Evolutionary conservation across 53 echinoderm and acorn worm species (phyloP), one percentile per base, ranked within the genome.

Genomic region (Holothuria leucospilota): DNA sequence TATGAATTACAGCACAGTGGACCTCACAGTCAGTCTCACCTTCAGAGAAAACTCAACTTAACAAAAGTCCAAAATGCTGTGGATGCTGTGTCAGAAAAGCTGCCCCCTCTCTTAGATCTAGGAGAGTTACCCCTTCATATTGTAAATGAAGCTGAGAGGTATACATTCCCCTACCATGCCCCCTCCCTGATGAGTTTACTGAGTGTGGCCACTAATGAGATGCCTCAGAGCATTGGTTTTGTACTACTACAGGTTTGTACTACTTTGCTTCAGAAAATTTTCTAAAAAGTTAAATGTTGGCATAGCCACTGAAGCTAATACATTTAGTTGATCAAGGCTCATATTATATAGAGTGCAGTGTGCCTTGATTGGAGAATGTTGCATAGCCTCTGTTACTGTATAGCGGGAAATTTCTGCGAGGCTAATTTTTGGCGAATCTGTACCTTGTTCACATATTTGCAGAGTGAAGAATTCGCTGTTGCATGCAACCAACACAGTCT

Each of bases 141-240:
- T 39, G 90, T 94, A 39, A 94, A 96, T 51, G 89, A 96, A 72
- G 91, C 89, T n/a, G 92, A 94, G 87, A 28, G 46, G 8, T 96
- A 94, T 69, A 94, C 96, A 16, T 96, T 96, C 90, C 96, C 96
- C 8, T 96, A 96, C 91, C 94, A 96, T 83, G 94, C 94, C 1
- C 96, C 94, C 13, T 96, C 96, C 13, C 75, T 96, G 51, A 92
- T 96, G 92, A 93, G 93, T 25, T 64, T 96, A 29, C 78, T 94
- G 59, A 96, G 93, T 61, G 91, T 86, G 28, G 84, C 93, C 16
- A 91, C 87, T 18, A 79, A 84, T 13, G 96, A 96, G 79, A 96
- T 96, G 96, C 96, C 96, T 2, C 94, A 96, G 83, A 91, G 93
- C n/a, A 91, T 96, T 69, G 96, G 96, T 16, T 96, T 92, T 88